phyloP scores from a whole-genome alignment of 1,140 invertebrate species.

The Polypedilum vanderplanki region DNA sequence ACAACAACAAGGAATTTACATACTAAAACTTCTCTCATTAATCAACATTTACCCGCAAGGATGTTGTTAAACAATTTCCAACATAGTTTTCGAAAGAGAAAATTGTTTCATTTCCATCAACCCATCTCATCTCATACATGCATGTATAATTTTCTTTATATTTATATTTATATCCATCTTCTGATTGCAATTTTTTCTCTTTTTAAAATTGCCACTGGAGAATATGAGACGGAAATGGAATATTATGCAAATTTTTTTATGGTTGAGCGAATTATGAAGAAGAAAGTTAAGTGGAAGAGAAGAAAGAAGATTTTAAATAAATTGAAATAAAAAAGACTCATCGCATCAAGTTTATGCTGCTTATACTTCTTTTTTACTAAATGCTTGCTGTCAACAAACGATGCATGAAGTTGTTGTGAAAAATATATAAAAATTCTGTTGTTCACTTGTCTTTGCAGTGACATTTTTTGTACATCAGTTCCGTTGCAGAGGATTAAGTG shows the following conservation, averaged over 20 bases:
- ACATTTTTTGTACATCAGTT: too few relatives aligned
- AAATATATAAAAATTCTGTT: not conserved
- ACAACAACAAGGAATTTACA: too few relatives aligned
- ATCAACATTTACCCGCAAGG: too few relatives aligned
- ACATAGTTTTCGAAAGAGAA: too few relatives aligned
- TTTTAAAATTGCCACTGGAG: not conserved
- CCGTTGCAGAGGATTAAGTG: not conserved
- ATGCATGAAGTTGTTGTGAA: constrained; percentile 1
- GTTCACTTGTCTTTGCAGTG: not conserved
- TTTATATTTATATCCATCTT: constrained; percentile 9
- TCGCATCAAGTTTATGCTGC: not conserved
- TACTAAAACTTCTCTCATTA: too few relatives aligned
- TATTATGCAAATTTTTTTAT: constrained; percentile 23
- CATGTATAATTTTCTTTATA: not conserved
- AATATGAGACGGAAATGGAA: not conserved
- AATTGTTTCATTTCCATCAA: too few relatives aligned
- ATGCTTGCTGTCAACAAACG: not conserved
- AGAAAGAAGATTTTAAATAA: constrained; percentile 24
- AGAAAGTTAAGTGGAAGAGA: not conserved
- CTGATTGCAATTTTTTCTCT: not conserved
- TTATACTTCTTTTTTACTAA: not conserved
- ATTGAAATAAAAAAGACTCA: constrained; percentile 1
- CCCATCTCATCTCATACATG: not conserved
- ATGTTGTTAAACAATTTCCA: too few relatives aligned
- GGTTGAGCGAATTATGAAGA: not conserved